Evolutionary conservation across 2,113 vertebrate species (phyloP).

Genomic region (Tursiops truncatus): DNA sequence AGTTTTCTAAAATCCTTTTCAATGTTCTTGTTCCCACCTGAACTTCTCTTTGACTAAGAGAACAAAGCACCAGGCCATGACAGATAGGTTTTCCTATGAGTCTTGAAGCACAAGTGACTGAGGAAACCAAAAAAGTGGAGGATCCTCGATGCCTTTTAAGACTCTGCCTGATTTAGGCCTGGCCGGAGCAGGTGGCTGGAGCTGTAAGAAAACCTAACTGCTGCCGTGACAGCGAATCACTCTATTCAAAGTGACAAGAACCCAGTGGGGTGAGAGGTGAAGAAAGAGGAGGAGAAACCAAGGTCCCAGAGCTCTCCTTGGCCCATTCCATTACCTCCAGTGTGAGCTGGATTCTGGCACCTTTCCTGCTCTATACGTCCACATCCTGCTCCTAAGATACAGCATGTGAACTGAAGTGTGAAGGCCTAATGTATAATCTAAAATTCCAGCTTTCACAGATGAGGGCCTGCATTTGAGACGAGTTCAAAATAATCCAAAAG

Average conservation of each 20-base stretch:
- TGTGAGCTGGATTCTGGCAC: not conserved
- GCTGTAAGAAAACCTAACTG: not conserved
- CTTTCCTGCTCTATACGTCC: not conserved
- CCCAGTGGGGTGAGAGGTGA: not conserved
- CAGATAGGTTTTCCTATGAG: not conserved
- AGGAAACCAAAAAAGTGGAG: not conserved
- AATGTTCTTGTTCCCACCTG: not conserved
- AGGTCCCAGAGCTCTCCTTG: not conserved
- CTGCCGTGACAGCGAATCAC: not conserved
- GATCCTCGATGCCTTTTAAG: not conserved
- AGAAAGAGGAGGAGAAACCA: not conserved
- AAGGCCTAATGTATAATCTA: not conserved
- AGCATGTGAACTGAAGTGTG: not conserved
- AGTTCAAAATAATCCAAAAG: slow-evolving; percentile 29
- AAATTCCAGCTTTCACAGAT: not conserved
- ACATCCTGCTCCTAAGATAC: not conserved
- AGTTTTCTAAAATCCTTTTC: not conserved
- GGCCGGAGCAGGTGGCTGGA: not conserved
- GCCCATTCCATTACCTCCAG: not conserved
- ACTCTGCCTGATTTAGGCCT: not conserved
- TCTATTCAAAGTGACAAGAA: not conserved
- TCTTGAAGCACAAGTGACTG: not conserved
- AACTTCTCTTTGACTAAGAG: not conserved
- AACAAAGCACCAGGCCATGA: not conserved
- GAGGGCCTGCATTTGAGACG: not conserved